A percentile compares a stretch with the other conserved stretches of the same genome.
Evolutionary conservation across 2,113 vertebrate species (phyloP).

Genomic region (Erinaceus europaeus): DNA sequence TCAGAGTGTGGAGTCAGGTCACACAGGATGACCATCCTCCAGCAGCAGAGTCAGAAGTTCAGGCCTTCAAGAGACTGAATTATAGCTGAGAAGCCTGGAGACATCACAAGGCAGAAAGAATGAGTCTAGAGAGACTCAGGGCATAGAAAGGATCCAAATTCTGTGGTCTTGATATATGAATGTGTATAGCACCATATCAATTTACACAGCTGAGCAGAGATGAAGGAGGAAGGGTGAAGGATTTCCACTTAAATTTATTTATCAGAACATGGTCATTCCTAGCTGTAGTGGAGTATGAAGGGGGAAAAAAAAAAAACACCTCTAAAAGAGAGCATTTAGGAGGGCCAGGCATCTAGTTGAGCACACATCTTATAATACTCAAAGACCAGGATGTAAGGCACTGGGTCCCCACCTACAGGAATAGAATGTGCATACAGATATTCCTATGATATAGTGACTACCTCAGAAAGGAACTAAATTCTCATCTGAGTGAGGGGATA

Average conservation of each 20-base stretch:
- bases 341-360: too few species aligned
- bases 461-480: too few species aligned
- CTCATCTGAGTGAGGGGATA: too few species aligned
- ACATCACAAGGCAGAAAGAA: not conserved
- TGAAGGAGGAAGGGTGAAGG: not conserved
- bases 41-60: not conserved
- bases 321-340: too few species aligned
- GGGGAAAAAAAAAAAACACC: too few species aligned
- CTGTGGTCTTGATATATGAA: not conserved
- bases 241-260: not conserved
- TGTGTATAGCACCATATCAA: not conserved
- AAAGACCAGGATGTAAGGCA: too few species aligned
- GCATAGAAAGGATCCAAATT: not conserved
- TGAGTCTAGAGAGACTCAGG: not conserved
- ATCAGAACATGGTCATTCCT: not conserved
- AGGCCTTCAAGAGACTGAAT: not conserved
- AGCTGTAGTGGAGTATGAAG: not conserved
- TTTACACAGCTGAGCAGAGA: not conserved
- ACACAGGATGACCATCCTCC: not conserved
- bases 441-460: too few species aligned
- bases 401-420: too few species aligned
- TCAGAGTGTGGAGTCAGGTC: not conserved
- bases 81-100: not conserved
- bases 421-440: too few species aligned
- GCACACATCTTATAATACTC: too few species aligned